phyloP scores from a whole-genome alignment of 1,140 invertebrate genomes.

The Drosophila nasuta region DNA sequence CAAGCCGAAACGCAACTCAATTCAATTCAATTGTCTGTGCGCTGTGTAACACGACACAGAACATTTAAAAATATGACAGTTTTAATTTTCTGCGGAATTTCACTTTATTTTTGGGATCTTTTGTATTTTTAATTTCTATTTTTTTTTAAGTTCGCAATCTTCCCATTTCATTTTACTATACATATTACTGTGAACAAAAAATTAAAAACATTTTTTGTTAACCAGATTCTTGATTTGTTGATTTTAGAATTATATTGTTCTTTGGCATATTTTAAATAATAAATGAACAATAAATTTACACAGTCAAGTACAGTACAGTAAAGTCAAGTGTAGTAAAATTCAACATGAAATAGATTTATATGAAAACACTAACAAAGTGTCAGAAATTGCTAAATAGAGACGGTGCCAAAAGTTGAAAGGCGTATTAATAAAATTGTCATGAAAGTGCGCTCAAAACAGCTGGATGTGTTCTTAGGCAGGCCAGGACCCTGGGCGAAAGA shows the following conservation, averaged over 20 bases:
- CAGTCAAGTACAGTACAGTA: too few species aligned
- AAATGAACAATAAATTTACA: too few species aligned
- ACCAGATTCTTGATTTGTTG: too few species aligned
- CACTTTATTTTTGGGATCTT: conserved; percentile 18
- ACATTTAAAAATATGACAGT: conserved; percentile 74
- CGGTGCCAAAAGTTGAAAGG: conserved; percentile 49
- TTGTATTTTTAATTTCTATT: not conserved
- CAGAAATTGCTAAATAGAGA: conserved; percentile 32
- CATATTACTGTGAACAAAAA: too few species aligned
- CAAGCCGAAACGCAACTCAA: conserved; percentile 16
- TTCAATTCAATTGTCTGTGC: conserved; percentile 56
- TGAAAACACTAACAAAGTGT: not conserved
- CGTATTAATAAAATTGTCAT: conserved; percentile 81
- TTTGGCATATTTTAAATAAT: too few species aligned
- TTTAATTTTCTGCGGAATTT: conserved; percentile 69
- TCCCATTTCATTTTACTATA: too few species aligned
- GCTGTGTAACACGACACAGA: conserved; percentile 63
- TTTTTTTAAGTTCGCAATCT: too few species aligned
- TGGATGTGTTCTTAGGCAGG: conserved; percentile 50
- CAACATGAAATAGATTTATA: too few species aligned
- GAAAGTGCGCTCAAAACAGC: conserved; percentile 60
- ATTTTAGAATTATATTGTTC: too few species aligned
- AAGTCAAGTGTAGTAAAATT: too few species aligned
- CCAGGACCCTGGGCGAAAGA: conserved; percentile 45
- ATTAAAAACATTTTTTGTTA: too few species aligned